Conservation (phyloP, 2,113 vertebrate species). For the Jaculus jaculus region DNA sequence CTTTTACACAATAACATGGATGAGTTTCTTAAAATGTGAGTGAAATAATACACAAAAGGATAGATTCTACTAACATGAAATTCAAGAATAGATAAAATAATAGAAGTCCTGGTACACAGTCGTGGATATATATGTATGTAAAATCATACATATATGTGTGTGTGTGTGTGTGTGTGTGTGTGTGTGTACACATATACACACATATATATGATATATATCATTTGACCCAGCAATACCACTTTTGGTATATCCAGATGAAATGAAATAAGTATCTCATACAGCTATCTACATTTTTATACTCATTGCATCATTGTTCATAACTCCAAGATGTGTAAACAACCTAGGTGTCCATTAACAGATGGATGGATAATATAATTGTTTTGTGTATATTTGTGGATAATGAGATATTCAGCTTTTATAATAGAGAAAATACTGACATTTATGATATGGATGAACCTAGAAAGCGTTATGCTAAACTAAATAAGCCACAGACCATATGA, state of each 20-base stretch:
- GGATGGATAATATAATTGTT: neutral
- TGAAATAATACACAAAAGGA: neutral
- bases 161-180: neutral
- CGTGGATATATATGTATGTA: neutral
- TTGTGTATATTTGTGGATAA: neutral
- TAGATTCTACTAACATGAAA: neutral
- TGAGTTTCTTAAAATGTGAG: constrained; percentile 11
- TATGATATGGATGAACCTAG: neutral
- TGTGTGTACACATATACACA: neutral
- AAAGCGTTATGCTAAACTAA: neutral
- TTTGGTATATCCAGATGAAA: constrained; percentile 30
- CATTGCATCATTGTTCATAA: constrained; percentile 15
- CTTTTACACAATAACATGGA: neutral
- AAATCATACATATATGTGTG: neutral
- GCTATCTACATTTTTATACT: neutral
- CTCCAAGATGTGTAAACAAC: neutral
- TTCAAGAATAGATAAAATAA: constrained; percentile 16
- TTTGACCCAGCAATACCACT: neutral
- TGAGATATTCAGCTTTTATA: neutral
- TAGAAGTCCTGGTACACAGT: neutral
- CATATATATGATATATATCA: neutral
- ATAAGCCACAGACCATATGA: constrained; percentile 26
- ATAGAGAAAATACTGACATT: neutral
- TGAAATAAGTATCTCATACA: constrained; percentile 8
- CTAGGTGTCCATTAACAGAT: neutral